phyloP scores from a whole-genome alignment of 2,797 vertebrate genomes.

The Hafferia zeledoni region DNA sequence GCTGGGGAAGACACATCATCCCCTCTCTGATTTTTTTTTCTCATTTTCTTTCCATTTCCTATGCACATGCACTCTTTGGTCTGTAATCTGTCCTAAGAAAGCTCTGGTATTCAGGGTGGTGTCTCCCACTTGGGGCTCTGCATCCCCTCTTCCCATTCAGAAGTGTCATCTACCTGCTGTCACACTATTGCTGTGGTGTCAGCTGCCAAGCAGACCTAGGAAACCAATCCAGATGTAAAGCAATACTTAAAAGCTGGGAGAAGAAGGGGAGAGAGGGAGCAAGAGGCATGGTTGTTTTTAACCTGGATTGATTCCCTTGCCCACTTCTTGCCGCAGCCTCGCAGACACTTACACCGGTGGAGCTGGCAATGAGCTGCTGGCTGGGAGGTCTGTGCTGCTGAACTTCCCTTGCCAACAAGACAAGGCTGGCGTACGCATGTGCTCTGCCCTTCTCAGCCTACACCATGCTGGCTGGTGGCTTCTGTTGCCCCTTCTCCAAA shows the following conservation, averaged over 20 bases:
- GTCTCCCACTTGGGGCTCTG: neutral
- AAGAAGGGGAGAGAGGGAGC: neutral
- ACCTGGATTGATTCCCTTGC: neutral
- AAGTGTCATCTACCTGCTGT: neutral
- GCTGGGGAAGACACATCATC: neutral
- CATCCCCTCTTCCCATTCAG: neutral
- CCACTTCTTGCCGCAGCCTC: neutral
- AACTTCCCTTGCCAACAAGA: neutral
- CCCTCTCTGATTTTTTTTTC: neutral
- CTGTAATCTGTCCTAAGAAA: neutral
- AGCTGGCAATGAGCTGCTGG: neutral
- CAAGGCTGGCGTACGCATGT: neutral
- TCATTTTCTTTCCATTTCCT: neutral
- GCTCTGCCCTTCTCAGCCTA: neutral
- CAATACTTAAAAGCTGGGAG: neutral
- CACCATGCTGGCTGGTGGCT: rapidly evolving
- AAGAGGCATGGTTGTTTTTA: neutral
- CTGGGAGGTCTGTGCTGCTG: neutral
- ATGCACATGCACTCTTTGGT: neutral
- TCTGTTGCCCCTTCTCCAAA: neutral
- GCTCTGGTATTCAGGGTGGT: neutral
- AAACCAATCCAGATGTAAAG: neutral
- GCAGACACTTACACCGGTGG: neutral
- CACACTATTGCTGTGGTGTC: rapidly evolving
- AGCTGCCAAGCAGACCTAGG: rapidly evolving